phyloP scores from a whole-genome alignment of 2,113 vertebrate species.

The Cynopterus brachyotis region DNA sequence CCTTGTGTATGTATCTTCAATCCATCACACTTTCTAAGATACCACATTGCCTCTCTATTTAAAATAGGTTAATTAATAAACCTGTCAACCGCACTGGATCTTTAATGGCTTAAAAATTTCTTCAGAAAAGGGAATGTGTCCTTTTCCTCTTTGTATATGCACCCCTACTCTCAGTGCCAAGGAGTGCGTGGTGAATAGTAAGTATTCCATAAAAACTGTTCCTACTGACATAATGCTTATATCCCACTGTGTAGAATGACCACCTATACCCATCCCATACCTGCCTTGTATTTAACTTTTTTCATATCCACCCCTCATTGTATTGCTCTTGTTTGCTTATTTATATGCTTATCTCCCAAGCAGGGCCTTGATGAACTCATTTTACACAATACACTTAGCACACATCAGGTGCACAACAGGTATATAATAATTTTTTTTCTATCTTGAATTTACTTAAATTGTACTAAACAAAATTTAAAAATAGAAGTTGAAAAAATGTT shows the following conservation, averaged over 20 bases:
- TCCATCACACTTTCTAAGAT: not conserved
- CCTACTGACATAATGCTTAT: not conserved
- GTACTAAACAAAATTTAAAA: not conserved
- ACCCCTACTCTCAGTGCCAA: no score
- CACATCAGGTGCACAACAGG: not conserved
- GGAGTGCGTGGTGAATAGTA: not conserved
- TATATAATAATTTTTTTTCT: not conserved
- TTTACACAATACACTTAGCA: not conserved
- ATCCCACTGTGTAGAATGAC: not conserved
- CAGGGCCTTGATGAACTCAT: not conserved
- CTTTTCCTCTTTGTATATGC: not conserved
- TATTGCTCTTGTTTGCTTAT: not conserved
- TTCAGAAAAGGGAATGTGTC: not conserved
- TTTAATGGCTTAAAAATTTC: not conserved
- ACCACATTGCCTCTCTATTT: not conserved
- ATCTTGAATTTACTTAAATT: not conserved
- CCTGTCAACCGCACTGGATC: not conserved
- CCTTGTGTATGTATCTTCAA: not conserved
- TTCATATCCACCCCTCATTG: not conserved
- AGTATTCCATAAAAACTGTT: not conserved
- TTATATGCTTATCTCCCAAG: not conserved
- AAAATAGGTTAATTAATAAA: not conserved
- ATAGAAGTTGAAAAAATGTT: not conserved
- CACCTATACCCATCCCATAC: not conserved
- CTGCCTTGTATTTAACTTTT: not conserved